Evolutionary conservation across 2,797 vertebrate genomes (phyloP).

Genomic region (Molossus molossus): DNA sequence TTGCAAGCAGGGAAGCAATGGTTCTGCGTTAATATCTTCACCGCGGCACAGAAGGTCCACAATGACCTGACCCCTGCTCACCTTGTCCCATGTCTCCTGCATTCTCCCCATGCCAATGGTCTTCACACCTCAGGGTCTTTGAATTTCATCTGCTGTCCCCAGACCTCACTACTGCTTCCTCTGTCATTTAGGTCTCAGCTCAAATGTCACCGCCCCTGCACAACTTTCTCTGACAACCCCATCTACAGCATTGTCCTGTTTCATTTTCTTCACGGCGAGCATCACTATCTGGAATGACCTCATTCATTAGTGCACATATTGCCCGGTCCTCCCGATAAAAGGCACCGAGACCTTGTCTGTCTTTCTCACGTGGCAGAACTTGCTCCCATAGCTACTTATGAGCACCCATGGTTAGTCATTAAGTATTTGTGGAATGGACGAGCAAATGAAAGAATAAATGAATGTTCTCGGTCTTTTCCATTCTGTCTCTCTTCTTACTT

Average conservation of each 20-base stretch:
- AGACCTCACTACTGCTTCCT: background rate
- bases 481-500: conserved; percentile 34
- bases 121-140: background rate
- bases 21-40: background rate
- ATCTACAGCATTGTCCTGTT: background rate
- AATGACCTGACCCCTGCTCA: background rate
- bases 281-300: conserved; percentile 8
- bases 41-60: background rate
- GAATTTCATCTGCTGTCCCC: background rate
- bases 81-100: background rate
- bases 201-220: background rate
- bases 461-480: background rate
- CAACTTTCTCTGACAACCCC: background rate
- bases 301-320: conserved; percentile 45
- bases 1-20: background rate
- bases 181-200: background rate
- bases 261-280: conserved; percentile 38
- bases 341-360: background rate
- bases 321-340: background rate
- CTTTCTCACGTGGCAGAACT: background rate
- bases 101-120: background rate
- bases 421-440: conserved; percentile 21
- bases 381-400: background rate
- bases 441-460: background rate
- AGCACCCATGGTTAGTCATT: background rate